These are phyloP conservation scores for Lucilia cuprina DNA, from an alignment of 1,140 invertebrate genomes.

Conservation along the genomic window DNA sequence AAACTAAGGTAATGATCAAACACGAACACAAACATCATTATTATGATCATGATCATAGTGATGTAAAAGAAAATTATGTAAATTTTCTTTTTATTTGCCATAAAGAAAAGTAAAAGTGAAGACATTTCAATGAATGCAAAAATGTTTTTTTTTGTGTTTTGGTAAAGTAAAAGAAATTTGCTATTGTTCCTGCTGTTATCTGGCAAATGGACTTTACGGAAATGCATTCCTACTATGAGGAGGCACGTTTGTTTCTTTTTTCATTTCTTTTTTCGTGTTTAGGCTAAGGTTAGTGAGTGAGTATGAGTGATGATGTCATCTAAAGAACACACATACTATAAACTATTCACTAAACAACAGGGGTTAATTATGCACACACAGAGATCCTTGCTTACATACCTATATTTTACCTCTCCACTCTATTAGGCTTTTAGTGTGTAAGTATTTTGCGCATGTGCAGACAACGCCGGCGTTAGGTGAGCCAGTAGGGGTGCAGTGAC, in stretches of 20 bases:
- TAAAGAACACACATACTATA: background rate
- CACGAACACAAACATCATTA: background rate
- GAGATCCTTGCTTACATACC: background rate
- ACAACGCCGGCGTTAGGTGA: constrained; percentile 10
- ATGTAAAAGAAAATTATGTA: constrained; percentile 4
- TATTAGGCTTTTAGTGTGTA: background rate
- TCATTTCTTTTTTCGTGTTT: background rate
- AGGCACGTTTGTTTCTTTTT: too few species aligned
- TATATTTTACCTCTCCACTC: background rate
- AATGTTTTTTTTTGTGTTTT: too few species aligned
- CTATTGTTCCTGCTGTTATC: background rate
- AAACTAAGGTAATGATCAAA: background rate
- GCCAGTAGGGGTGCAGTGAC: constrained; percentile 9
- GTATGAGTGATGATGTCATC: background rate
- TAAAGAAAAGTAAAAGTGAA: constrained; percentile 22
- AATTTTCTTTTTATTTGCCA: constrained; percentile 19
- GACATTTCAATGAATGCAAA: constrained; percentile 13
- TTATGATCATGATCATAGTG: background rate
- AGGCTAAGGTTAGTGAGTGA: background rate
- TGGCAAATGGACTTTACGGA: background rate
- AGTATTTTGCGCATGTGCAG: constrained; percentile 7
- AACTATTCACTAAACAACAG: background rate
- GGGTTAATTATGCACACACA: constrained; percentile 16
- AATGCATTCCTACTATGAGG: background rate
- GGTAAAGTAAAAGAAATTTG: too few species aligned